Conservation (phyloP, 2,113 vertebrate species). For the Thunnus thynnus region DNA sequence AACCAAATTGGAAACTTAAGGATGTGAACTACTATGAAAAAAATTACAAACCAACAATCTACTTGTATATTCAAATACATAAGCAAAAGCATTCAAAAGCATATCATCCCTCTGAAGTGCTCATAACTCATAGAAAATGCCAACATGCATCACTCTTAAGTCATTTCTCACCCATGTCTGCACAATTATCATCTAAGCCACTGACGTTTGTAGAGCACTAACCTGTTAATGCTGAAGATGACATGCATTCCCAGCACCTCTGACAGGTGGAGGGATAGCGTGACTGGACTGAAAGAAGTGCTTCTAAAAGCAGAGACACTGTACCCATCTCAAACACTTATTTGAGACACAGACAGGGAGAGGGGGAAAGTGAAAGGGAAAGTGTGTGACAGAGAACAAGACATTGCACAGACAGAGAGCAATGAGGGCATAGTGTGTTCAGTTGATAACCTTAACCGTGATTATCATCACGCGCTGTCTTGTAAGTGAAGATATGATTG, state of each 20-base stretch:
- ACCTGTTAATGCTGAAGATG: conserved; percentile 35
- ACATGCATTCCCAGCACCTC: conserved; percentile 12
- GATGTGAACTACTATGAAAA: not conserved
- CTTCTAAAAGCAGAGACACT: conserved; percentile 10
- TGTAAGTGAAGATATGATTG: conserved; percentile 62
- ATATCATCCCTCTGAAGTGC: not conserved
- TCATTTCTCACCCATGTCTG: conserved; percentile 9
- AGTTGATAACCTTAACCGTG: conserved; percentile 65
- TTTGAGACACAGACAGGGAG: not conserved
- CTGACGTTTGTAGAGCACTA: conserved; percentile 30
- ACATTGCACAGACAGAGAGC: conserved; percentile 36
- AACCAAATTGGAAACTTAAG: conserved; percentile 1
- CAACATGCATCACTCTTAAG: conserved; percentile 15
- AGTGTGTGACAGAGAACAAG: conserved; percentile 21
- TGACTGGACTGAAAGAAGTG: conserved; percentile 25
- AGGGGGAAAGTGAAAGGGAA: too few species aligned
- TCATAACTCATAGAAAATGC: conserved; percentile 14
- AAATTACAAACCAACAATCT: not conserved
- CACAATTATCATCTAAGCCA: conserved; percentile 27
- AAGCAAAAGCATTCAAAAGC: not conserved
- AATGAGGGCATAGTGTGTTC: conserved; percentile 19
- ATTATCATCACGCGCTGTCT: conserved; percentile 51
- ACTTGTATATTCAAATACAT: not conserved
- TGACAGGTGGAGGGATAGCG: conserved; percentile 14
- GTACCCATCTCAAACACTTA: conserved; percentile 23